Evolutionary conservation across 37 sponge, comb jelly and placozoan genomes (phyloP), one percentile per base, ranked within the genome.

Genomic region (Cliona cf. orientalis): DNA sequence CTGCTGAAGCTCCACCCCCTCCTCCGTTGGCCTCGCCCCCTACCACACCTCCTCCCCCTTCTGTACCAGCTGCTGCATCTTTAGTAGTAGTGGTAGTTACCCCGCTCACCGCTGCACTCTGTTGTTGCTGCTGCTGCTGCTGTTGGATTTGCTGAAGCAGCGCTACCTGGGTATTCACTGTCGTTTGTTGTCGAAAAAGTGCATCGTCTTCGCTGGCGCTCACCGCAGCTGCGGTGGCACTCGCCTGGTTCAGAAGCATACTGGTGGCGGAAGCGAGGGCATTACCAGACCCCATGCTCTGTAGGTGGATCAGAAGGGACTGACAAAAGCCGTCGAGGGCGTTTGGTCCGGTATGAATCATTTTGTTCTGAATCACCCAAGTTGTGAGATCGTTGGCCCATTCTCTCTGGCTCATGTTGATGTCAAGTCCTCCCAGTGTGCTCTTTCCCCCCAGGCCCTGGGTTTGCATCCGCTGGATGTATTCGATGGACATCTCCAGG

Each of bases 401-500:
- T 62, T 94, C 95, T 25, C 91, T 55, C 73, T 89, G 91, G 33
- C 69, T 65, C 33, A 80, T 42, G 23, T 41, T 29, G 55, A 92
- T 44, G 26, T 87, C 93, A 29, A 81, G 49, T 9, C 46, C 40
- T 28, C 58, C 59, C 3, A 58, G 9, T 0, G 22, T 72, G 55
- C 35, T 49, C 12, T 60, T 41, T 75, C 76, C 60, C 3, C 40
- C 1, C 25, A 40, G 42, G 28, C 67, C 69, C 62, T 91, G 92
- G 22, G 66, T 58, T 34, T 89, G 91, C 36, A 94, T 46, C 45
- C 88, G 49, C 58, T 87, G 84, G 11, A 94, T 46, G 46, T 91
- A 94, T 25, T 91, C 91, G 44, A 94, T 94, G 25, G 84, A 62
- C 95, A 94, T 94, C 74, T 94, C 95, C n/a, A 94, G 76, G 22